Evolutionary conservation across 2,113 vertebrate genomes (phyloP).

Genomic region (Hemibates koningsi): DNA sequence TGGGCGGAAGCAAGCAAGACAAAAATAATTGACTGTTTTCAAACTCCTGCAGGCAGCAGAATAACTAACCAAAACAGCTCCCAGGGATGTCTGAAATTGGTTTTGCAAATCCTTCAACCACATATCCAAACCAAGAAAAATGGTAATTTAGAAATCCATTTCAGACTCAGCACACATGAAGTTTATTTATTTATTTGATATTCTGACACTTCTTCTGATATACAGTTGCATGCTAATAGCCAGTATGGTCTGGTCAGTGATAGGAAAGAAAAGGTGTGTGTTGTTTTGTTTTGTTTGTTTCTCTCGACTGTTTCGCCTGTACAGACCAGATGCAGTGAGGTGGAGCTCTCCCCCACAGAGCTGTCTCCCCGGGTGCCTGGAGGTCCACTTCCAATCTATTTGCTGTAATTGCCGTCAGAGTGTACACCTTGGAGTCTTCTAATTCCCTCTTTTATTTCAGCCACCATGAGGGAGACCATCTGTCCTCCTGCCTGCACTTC

Average conservation of each 20-base stretch:
- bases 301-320: conserved; percentile 67
- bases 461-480: conserved; percentile 95
- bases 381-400: conserved; percentile 96
- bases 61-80: conserved; percentile 70
- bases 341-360: conserved; percentile 82
- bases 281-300: neutral
- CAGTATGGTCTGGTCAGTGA: neutral
- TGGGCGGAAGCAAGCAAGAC: conserved; percentile 72
- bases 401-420: conserved; percentile 96
- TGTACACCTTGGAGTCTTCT: conserved; percentile 94
- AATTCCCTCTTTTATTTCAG: conserved; percentile 98
- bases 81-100: conserved; percentile 63
- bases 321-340: conserved; percentile 86
- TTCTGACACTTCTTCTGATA: conserved; percentile 4
- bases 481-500: conserved; percentile 78
- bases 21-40: conserved; percentile 78
- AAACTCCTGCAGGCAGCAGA: conserved; percentile 69
- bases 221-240: conserved; percentile 28
- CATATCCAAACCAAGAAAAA: conserved; percentile 44
- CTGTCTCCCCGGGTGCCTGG: conserved; percentile 72
- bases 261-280: conserved; percentile 1
- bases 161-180: conserved; percentile 34
- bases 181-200: conserved; percentile 33
- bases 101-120: conserved; percentile 53
- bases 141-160: conserved; percentile 54